phyloP scores from a whole-genome alignment of 2,888 invertebrate species.

The Melikaiella ostensackeni region DNA sequence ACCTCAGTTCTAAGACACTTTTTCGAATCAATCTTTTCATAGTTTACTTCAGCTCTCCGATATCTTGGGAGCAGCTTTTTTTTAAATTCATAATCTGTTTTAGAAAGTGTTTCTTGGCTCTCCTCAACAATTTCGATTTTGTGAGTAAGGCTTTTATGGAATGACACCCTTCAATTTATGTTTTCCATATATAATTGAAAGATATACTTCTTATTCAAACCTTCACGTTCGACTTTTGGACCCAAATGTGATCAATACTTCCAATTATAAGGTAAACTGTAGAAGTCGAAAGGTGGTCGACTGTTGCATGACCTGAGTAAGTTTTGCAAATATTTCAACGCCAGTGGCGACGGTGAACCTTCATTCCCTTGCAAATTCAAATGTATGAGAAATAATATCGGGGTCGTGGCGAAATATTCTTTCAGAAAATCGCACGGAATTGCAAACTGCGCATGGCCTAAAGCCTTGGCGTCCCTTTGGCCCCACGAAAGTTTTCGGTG shows the following conservation, averaged over 20 bases:
- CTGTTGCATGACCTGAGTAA: constrained; percentile 27
- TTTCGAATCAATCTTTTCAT: too few species aligned
- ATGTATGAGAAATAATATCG: constrained; percentile 25
- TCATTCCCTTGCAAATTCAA: constrained; percentile 9
- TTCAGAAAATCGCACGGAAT: constrained; percentile 32
- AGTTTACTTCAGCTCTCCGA: too few species aligned
- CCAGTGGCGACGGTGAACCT: constrained; percentile 21
- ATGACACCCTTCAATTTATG: too few species aligned
- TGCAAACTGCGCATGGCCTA: constrained; percentile 29
- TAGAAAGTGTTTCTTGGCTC: too few species aligned
- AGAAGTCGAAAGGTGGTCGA: constrained; percentile 2
- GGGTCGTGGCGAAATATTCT: constrained; percentile 22
- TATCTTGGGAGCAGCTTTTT: too few species aligned
- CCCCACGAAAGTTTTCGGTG: constrained; percentile 13
- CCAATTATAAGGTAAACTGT: neutral
- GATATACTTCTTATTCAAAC: neutral
- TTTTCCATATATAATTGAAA: neutral
- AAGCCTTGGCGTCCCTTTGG: constrained; percentile 22
- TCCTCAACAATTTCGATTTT: too few species aligned
- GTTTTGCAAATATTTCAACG: constrained; percentile 21
- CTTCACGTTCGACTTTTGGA: neutral
- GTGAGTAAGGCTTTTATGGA: too few species aligned
- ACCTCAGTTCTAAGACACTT: too few species aligned
- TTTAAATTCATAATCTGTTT: too few species aligned
- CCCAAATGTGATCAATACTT: neutral